Evolutionary conservation across 2,888 invertebrate genomes (phyloP), one percentile per base, ranked within the genome.

Genomic region (Drosophila acutilabella): DNA sequence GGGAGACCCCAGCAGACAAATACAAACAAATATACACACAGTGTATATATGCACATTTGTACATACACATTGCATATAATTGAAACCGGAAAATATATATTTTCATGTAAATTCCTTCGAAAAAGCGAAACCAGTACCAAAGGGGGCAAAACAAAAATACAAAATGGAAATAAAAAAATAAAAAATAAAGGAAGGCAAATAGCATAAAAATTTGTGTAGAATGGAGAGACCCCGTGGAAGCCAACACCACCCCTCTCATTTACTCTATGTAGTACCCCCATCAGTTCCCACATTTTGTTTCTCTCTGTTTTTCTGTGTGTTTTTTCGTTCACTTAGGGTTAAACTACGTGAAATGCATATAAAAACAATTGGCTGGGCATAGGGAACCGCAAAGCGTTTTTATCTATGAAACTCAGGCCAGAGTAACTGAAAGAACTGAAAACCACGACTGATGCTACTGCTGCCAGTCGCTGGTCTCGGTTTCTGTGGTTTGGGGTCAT

Each of bases 71-170:
- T 73, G 73, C 65, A 82, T 78, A 84, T 89, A 89, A 90, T 90
- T 91, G 88, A 91, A 90, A 91, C 90, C 90, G 91, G 91, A 90
- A 90, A 90, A 89, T 86, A 90, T 88, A 85, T 84, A 90, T 90
- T 90, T 89, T 86, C 88, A 91, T 90, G 91, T 89, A 90, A 87
- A 88, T 78, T 76, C 80, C 77, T 84, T 80, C 54, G 42, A 65
- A 54, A 66, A 68, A 67, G 44, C 56, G 50, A 83, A 78, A 75
- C 74, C 72, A 68, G 74, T 71, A 75, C 42, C 40, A 65, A 60
- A 67, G 47, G 54, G 69, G 67, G 51, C 48, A 53, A 44, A 53
- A 71, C 41, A 33, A 20, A 66, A 50, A 56, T 13, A 36, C 10
- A 10, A 10, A 36, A 36, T 11, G 11, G 56, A 47, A 48, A 23